Conservation (phyloP, 2,113 vertebrate genomes). For the Semicossyphus pulcher region DNA sequence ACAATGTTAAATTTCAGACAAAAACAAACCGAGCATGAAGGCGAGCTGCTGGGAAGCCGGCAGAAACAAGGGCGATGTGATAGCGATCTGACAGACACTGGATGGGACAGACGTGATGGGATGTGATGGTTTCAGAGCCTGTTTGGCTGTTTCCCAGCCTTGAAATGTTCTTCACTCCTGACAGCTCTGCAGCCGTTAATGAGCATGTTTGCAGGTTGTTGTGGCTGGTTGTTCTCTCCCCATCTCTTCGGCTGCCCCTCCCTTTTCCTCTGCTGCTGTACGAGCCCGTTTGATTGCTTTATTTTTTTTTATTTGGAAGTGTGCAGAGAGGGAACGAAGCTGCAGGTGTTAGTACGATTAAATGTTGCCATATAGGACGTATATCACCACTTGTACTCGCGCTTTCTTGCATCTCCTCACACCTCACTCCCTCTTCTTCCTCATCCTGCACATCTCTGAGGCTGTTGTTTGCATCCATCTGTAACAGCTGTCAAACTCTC, state of each 20-base stretch:
- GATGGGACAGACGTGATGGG: not conserved
- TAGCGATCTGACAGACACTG: not conserved
- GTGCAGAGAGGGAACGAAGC: conserved; percentile 5
- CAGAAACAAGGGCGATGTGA: not conserved
- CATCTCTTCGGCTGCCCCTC: not conserved
- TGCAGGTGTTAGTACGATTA: conserved; percentile 13
- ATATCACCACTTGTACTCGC: not conserved
- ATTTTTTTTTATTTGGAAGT: conserved; percentile 8
- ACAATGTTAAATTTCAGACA: not conserved
- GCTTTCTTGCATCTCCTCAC: not conserved
- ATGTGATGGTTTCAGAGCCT: conserved; percentile 1
- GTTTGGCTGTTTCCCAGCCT: conserved; percentile 9
- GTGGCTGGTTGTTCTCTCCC: not conserved
- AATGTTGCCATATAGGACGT: conserved; percentile 2
- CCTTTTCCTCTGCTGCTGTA: not conserved
- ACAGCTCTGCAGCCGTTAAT: conserved; percentile 7
- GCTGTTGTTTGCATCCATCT: conserved; percentile 18
- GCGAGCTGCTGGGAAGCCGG: not conserved
- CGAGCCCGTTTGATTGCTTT: not conserved
- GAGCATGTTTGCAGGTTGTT: conserved; percentile 12
- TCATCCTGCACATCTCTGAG: not conserved
- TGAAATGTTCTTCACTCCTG: not conserved
- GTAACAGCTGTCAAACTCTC: not conserved
- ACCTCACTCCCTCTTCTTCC: not conserved
- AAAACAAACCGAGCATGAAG: not conserved